Conservation (phyloP, 2,113 vertebrate species). For the Ovis canadensis region DNA sequence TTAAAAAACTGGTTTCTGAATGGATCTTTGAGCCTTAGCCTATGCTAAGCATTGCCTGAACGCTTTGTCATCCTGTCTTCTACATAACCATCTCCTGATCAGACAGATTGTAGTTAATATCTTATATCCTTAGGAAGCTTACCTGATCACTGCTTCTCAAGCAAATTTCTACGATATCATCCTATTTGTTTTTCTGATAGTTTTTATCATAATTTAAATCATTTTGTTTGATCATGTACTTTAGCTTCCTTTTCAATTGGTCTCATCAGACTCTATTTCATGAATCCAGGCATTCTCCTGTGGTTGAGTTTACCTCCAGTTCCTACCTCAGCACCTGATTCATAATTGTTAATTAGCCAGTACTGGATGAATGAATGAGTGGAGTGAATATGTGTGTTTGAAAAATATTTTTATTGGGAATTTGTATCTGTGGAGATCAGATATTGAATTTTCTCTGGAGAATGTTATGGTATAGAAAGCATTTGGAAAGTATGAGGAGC, state of each 20-base stretch:
- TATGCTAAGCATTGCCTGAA: background rate
- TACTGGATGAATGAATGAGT: background rate
- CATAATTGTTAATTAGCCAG: background rate
- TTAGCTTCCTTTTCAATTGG: background rate
- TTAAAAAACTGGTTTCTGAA: background rate
- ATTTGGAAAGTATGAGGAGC: background rate
- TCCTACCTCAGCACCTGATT: background rate
- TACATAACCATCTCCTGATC: background rate
- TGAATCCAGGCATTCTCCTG: background rate
- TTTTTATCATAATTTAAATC: background rate
- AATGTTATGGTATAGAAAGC: background rate
- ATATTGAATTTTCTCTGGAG: background rate
- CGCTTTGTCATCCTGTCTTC: background rate
- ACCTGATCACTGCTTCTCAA: background rate
- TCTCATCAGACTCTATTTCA: background rate
- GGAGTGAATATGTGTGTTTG: background rate
- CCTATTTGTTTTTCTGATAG: background rate
- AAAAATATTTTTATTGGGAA: background rate
- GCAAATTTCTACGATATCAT: background rate
- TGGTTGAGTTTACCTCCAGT: background rate
- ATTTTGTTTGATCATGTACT: background rate
- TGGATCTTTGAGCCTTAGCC: background rate
- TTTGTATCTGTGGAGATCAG: background rate
- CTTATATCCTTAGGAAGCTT: background rate
- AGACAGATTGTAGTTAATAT: background rate